Evolutionary conservation across 2,113 vertebrate genomes (phyloP).

Genomic region (Acrocephalus kingi): DNA sequence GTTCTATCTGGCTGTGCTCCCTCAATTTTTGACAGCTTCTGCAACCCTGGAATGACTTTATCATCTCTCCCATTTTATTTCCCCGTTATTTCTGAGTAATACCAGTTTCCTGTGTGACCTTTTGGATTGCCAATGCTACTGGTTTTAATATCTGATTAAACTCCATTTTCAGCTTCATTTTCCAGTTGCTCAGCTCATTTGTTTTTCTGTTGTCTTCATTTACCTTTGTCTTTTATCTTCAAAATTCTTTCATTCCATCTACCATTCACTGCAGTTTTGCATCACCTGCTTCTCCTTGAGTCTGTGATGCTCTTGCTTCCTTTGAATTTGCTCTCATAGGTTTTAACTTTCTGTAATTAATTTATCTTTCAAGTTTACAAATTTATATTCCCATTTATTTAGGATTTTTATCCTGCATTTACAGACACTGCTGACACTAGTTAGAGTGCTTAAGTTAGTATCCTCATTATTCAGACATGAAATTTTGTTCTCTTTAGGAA

Average conservation of each 20-base stretch:
- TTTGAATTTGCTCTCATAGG: not conserved
- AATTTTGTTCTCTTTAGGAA: not conserved
- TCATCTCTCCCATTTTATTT: not conserved
- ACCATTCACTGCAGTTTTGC: not conserved
- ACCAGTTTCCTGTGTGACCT: not conserved
- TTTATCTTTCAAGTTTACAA: not conserved
- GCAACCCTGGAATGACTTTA: not conserved
- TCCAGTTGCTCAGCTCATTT: constrained; percentile 3
- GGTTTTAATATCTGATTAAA: constrained; percentile 30
- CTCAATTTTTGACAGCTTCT: not conserved
- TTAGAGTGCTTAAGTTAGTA: not conserved
- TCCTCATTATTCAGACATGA: not conserved
- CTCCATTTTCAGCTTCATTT: constrained; percentile 25
- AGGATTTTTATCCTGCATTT: not conserved
- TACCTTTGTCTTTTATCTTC: not conserved
- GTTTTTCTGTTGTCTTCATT: not conserved
- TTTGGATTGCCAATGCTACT: not conserved
- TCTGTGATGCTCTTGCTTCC: not conserved
- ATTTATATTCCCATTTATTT: not conserved
- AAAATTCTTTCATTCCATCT: not conserved
- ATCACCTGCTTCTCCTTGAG: not conserved
- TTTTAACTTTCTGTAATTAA: not conserved
- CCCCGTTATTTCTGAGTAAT: not conserved
- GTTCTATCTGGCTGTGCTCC: not conserved
- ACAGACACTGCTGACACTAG: not conserved